Percentiles rank a stretch among this genome's conserved stretches.
phyloP scores from a whole-genome alignment of 2,888 invertebrate species.

The Volucella zonaria region DNA sequence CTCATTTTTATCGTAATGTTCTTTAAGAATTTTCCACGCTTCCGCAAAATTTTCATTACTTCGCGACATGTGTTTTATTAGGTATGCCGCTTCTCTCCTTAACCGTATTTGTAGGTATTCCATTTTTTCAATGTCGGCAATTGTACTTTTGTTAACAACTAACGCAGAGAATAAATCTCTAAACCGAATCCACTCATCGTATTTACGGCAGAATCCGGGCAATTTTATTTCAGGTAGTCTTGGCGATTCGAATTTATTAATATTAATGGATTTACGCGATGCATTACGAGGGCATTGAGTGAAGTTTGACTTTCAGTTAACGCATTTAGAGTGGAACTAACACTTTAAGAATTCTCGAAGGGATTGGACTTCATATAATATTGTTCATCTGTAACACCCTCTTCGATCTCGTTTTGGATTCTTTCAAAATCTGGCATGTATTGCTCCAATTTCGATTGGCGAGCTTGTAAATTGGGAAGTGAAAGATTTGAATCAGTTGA shows the following conservation, averaged over 20 bases:
- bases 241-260: no score
- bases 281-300: not conserved
- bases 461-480: conserved; percentile 6
- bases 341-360: not conserved
- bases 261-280: not conserved
- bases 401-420: conserved; percentile 14
- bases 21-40: conserved; percentile 14
- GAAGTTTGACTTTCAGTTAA: not conserved
- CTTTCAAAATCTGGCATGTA: conserved; percentile 8
- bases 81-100: conserved; percentile 11
- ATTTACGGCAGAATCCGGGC: not conserved
- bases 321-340: not conserved
- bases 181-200: conserved; percentile 16
- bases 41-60: conserved; percentile 22
- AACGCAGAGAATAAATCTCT: conserved; percentile 6
- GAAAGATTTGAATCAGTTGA: not conserved
- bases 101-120: conserved; percentile 15
- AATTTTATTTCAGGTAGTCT: not conserved
- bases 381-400: not conserved
- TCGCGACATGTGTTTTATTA: conserved; percentile 22
- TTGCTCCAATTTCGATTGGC: conserved; percentile 18
- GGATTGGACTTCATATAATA: not conserved
- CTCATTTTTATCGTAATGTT: conserved; percentile 23
- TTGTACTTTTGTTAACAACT: not conserved
- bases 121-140: conserved; percentile 25